Percentiles rank a stretch among this genome's conserved stretches.
These are phyloP conservation scores for Phoenicopterus ruber DNA, from an alignment of 2,113 vertebrate genomes.

Conservation along the genomic window DNA sequence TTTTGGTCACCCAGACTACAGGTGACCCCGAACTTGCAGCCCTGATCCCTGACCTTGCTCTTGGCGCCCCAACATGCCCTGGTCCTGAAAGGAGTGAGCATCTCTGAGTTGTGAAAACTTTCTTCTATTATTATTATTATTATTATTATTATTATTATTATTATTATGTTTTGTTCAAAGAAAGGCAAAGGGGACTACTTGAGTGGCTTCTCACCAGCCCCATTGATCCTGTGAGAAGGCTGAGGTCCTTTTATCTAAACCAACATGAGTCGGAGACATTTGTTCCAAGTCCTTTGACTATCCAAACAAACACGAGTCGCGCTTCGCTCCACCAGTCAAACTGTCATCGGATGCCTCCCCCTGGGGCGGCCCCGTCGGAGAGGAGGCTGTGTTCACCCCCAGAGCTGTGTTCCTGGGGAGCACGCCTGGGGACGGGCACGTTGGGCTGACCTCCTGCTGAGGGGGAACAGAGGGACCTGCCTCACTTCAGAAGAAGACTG, in stretches of 20 bases:
- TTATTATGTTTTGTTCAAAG: background rate
- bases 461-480: background rate
- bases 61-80: background rate
- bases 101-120: background rate
- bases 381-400: fast-evolving
- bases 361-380: fast-evolving
- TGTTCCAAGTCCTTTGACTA: slow-evolving; percentile 51
- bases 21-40: background rate
- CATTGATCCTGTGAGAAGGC: background rate
- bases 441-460: background rate
- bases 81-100: background rate
- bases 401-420: fast-evolving
- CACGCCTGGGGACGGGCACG: background rate
- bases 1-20: background rate
- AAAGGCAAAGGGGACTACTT: background rate
- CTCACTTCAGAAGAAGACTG: background rate
- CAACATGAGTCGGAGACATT: slow-evolving; percentile 29
- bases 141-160: background rate
- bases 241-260: slow-evolving; percentile 40
- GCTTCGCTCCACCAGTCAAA: slow-evolving; percentile 24
- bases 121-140: background rate
- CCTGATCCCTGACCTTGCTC: background rate
- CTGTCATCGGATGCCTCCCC: background rate
- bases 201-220: background rate
- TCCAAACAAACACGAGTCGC: slow-evolving; percentile 27